phyloP scores from a whole-genome alignment of 2,888 invertebrate species.

The Stenodema calcarata region DNA sequence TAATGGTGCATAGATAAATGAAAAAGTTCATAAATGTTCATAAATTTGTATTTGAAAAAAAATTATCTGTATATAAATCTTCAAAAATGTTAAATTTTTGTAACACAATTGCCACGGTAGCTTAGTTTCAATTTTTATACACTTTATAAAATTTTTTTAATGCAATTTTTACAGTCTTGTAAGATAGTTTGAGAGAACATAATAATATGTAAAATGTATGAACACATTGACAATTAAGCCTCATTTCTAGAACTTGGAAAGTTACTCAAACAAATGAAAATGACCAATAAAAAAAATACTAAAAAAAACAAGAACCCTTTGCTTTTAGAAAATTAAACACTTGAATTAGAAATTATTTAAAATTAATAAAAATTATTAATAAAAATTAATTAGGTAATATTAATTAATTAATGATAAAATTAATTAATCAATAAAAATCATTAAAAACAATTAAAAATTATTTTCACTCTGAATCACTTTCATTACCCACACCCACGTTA shows the following conservation, averaged over 20 bases:
- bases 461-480: conserved; percentile 41
- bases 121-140: too few relatives aligned
- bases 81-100: conserved; percentile 13
- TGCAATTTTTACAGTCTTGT: not conserved
- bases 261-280: conserved; percentile 16
- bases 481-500: conserved; percentile 33
- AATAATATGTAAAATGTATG: not conserved
- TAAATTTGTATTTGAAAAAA: conserved; percentile 17
- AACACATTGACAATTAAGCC: not conserved
- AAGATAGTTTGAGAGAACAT: not conserved
- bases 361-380: too few relatives aligned
- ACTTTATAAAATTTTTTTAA: too few relatives aligned
- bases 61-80: not conserved
- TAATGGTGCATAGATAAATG: conserved; percentile 12
- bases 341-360: too few relatives aligned
- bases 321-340: conserved; percentile 9
- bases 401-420: too few relatives aligned
- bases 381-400: too few relatives aligned
- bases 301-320: conserved; percentile 8
- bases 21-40: conserved; percentile 23
- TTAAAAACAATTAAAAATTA: too few relatives aligned
- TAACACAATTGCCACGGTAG: not conserved
- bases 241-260: conserved; percentile 11
- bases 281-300: conserved; percentile 20
- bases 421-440: too few relatives aligned